phyloP scores from a whole-genome alignment of 1,140 invertebrate species.

The Radopholus similis region DNA sequence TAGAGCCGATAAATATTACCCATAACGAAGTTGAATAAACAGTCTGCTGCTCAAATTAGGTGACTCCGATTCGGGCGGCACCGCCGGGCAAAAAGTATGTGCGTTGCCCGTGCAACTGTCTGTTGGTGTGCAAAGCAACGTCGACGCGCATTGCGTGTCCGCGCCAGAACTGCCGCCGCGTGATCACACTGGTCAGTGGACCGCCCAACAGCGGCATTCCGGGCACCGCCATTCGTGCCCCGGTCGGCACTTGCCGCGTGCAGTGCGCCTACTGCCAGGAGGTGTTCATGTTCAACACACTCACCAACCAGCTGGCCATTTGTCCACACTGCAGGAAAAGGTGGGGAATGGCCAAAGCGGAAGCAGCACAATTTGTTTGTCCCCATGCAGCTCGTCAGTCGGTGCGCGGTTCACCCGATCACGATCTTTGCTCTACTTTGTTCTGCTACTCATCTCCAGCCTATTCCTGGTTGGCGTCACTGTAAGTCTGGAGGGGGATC shows the following conservation, averaged over 20 bases:
- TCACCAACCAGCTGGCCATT: conserved; percentile 78
- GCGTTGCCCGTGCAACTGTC: conserved; percentile 93
- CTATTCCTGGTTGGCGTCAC: conserved; percentile 31
- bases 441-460: conserved; percentile 14
- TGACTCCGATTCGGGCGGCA: conserved; percentile 95
- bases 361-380: neutral
- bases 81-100: conserved; percentile 99
- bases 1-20: neutral
- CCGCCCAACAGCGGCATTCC: conserved; percentile 68
- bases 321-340: conserved; percentile 56
- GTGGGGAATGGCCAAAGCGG: conserved; percentile 19
- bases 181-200: conserved; percentile 80
- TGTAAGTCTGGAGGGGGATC: conserved; percentile 21
- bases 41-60: neutral
- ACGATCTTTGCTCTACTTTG: conserved; percentile 33
- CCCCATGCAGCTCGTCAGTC: conserved; percentile 38
- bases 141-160: conserved; percentile 95
- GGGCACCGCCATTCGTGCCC: conserved; percentile 61
- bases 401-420: conserved; percentile 30
- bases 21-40: neutral
- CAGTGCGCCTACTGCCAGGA: conserved; percentile 88
- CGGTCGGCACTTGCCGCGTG: conserved; percentile 88
- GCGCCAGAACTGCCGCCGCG: conserved; percentile 81
- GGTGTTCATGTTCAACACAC: conserved; percentile 71
- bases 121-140: conserved; percentile 92